Evolutionary conservation across 2,113 vertebrate species (phyloP).

Genomic region (Hippocampus mohnikei): DNA sequence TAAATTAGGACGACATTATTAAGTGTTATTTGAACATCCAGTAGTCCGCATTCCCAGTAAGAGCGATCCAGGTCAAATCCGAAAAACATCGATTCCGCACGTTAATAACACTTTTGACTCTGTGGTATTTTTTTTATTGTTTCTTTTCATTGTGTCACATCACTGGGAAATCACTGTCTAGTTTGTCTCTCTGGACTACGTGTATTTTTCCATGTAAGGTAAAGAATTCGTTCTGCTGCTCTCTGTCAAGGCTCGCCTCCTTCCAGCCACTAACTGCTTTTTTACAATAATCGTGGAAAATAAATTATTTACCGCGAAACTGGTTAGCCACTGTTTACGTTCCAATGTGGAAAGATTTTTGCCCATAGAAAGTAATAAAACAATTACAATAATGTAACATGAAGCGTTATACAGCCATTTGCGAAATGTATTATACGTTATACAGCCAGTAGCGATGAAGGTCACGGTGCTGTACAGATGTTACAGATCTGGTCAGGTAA

Average conservation of each 20-base stretch:
- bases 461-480: too few species aligned
- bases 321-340: too few species aligned
- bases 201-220: slow-evolving; percentile 62
- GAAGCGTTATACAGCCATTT: too few species aligned
- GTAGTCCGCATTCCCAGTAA: neutral
- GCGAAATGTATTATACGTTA: too few species aligned
- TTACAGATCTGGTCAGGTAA: too few species aligned
- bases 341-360: too few species aligned
- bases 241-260: neutral
- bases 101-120: neutral
- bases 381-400: too few species aligned
- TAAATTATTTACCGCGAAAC: neutral
- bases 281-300: neutral
- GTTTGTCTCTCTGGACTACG: slow-evolving; percentile 6
- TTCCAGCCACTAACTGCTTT: neutral
- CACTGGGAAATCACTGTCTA: neutral
- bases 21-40: neutral
- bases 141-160: neutral
- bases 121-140: neutral
- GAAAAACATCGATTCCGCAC: neutral
- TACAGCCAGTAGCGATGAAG: too few species aligned
- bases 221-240: slow-evolving; percentile 15
- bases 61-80: neutral
- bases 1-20: neutral
- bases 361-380: too few species aligned